Conservation (phyloP, 2,797 vertebrate genomes). For the Chloroceryle amazona region DNA sequence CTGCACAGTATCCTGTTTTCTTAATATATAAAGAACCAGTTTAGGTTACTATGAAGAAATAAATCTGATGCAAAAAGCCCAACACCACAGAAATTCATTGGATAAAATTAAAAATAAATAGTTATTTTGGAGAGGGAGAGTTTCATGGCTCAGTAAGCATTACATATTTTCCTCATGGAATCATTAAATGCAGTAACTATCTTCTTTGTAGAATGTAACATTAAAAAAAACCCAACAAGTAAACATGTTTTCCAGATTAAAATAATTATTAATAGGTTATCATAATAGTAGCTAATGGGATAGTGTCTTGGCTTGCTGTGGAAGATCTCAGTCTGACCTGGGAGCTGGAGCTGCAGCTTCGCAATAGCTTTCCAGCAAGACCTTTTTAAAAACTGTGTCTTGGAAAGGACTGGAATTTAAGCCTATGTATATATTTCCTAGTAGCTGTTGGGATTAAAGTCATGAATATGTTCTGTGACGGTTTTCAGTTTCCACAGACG, state of each 20-base stretch:
- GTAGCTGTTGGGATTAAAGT: neutral
- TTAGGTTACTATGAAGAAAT: slow-evolving; percentile 46
- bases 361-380: neutral
- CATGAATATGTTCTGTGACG: neutral
- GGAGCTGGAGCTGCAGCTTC: neutral
- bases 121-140: slow-evolving; percentile 56
- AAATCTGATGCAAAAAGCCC: slow-evolving; percentile 26
- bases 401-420: neutral
- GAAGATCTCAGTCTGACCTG: slow-evolving; percentile 17
- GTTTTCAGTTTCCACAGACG: neutral
- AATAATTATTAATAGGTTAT: slow-evolving; percentile 46
- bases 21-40: neutral
- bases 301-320: slow-evolving; percentile 14
- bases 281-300: slow-evolving; percentile 8
- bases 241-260: slow-evolving; percentile 62
- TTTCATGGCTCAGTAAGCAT: neutral
- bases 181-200: slow-evolving; percentile 52
- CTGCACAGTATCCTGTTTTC: neutral
- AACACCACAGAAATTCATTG: slow-evolving; percentile 2
- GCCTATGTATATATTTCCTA: neutral
- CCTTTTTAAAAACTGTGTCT: neutral
- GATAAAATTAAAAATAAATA: slow-evolving; percentile 69
- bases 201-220: neutral
- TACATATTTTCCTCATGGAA: slow-evolving; percentile 66
- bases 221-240: slow-evolving; percentile 27